Evolutionary conservation across 2,888 invertebrate species (phyloP).

Genomic region (Oligia latruncula): DNA sequence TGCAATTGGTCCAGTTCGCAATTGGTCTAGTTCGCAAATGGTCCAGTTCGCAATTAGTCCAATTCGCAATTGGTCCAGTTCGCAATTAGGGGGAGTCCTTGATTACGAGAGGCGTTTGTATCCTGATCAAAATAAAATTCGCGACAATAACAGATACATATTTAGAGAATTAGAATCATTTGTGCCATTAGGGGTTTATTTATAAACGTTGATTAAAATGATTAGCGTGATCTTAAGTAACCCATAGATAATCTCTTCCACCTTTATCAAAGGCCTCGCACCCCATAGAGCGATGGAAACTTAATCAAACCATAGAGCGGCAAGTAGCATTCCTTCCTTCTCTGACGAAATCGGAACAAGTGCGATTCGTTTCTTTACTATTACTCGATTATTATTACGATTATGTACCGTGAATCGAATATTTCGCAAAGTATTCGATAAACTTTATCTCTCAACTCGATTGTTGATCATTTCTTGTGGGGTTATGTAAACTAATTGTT

Average conservation of each 20-base stretch:
- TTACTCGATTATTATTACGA: conserved; percentile 45
- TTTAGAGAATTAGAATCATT: too few relatives aligned
- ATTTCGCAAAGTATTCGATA: conserved; percentile 49
- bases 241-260: conserved; percentile 21
- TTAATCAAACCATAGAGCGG: conserved; percentile 37
- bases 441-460: conserved; percentile 29
- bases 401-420: conserved; percentile 46
- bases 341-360: conserved; percentile 63
- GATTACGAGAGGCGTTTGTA: too few relatives aligned
- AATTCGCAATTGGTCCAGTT: too few relatives aligned
- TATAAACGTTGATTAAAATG: too few relatives aligned
- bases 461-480: conserved; percentile 37
- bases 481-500: conserved; percentile 52
- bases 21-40: too few relatives aligned
- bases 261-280: conserved; percentile 13
- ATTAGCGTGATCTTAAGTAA: background rate
- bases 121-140: too few relatives aligned
- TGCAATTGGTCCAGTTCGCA: too few relatives aligned
- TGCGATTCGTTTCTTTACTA: conserved; percentile 45
- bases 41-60: too few relatives aligned
- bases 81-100: too few relatives aligned
- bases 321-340: conserved; percentile 53
- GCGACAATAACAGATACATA: too few relatives aligned
- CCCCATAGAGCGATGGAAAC: conserved; percentile 39
- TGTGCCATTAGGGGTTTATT: too few relatives aligned